Base-by-base conservation (phyloP, 2,797 vertebrate species). In the Mus minutoides region DNA sequence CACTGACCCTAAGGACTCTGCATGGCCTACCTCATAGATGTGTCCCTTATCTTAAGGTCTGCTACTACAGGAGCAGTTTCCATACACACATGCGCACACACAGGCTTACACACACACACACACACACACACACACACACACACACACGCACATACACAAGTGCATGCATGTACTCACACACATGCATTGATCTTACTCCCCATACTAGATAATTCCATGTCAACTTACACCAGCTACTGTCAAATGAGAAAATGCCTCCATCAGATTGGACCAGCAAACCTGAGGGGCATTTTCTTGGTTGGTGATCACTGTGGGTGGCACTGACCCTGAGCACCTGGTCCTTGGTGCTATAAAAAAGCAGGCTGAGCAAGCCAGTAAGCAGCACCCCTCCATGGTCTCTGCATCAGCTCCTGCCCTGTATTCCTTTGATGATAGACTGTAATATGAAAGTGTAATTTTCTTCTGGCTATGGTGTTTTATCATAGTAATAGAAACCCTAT, bases 1-100 rank as follows among this genome's bases (percentile, higher is more conserved):
- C 12, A 1, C 49, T 73, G 58, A 22, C 10, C 19, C 37, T 90
- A n/a, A 73, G 84, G 84, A 71, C 64, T 34, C 22, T 29, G 19
- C 4, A 0, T 12, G 2, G 0, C 75, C 64, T 60, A n/a, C 24
- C 64, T 64, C 40, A 69, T n/a, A 13, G 34, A 37, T 54, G 34
- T 54, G 34, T 73, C 22, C 34, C 64, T 54, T 85, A 49, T 3
- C 31, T 43, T 85, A 46, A 86, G 62, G 10, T 34, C 62, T 31
- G 49, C 9, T 26, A 37, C 12, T 12, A 12, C 22, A 24, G 62
- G 11, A 85, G 9, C 19, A 67, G 43, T 34, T 31, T 46, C 11
- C 12, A 64, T 4, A 64, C 29, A 67, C 13, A 67, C 29, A 64
- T 1, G 12, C 21, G 9, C 21, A 60, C 58, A 60, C 62, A 62